Evolutionary conservation across 2,888 invertebrate species (phyloP), one percentile per base, ranked within the genome.

Genomic region (Oegoconia quadripuncta): DNA sequence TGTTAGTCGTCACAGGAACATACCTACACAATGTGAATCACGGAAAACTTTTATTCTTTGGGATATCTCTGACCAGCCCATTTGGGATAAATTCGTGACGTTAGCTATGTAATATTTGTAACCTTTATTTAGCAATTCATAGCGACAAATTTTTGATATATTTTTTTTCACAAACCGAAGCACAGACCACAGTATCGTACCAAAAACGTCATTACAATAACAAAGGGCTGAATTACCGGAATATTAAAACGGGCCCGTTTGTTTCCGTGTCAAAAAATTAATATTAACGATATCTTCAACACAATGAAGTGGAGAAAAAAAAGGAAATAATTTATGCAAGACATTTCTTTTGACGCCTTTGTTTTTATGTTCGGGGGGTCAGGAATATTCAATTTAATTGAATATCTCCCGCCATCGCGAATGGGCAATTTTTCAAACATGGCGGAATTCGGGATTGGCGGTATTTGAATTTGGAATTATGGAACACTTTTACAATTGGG

Each of bases 191-290:
- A n/a, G n/a, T n/a, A n/a, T n/a, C n/a, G n/a, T n/a, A n/a, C 36
- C 34, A 52, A 55, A 57, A 52, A 58, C 52, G 57, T 64, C 62
- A 86, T 86, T 86, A 79, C 57, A 86, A 87, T 84, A 76, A 83
- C 86, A 86, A 87, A 87, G 83, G 59, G 55, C 52, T 62, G 71
- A 73, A 74, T 73, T 44, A 71, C 66, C 47, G 59, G 79, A 79
- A 78, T 80, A 81, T 79, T 80, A 83, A 83, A 76, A 65, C 57
- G 55, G 59, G 44, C 59, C 65, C 72, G 78, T 71, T 80, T 77
- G 83, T 79, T 80, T 80, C 75, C 74, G 83, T 75, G 83, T 78
- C 78, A 75, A 81, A 83, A 87, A 80, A 87, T 86, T 84, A 87
- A 87, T 86, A 87, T 87, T 87, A 87, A 87, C 86, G 86, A 84